Percentiles rank a stretch among this genome's conserved stretches.
These are phyloP conservation scores for Drosophila watanabei DNA, from an alignment of 1,140 invertebrate species.

Conservation along the genomic window DNA sequence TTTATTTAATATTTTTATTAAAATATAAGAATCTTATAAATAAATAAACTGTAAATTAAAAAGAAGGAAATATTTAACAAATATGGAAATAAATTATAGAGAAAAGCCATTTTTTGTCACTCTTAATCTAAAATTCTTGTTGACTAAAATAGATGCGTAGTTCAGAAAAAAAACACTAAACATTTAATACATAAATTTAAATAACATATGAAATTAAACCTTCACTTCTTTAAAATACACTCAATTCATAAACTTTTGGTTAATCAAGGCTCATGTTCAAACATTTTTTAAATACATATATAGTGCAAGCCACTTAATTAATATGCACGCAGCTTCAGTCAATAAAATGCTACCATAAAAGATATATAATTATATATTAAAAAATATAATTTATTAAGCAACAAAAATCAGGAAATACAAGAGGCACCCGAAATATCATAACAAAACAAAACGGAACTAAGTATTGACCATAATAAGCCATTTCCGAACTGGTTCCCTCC, in stretches of 20 bases:
- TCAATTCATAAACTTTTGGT: not conserved
- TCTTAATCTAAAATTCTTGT: too few species aligned
- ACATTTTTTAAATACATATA: not conserved
- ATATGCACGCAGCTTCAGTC: not conserved
- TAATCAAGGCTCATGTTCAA: not conserved
- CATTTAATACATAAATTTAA: too few species aligned
- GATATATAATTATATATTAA: not conserved
- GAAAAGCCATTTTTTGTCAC: too few species aligned
- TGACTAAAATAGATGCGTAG: too few species aligned
- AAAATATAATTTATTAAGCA: not conserved
- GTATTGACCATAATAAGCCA: not conserved
- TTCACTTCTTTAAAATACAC: not conserved
- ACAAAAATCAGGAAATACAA: conserved; percentile 20
- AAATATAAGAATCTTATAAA: too few species aligned
- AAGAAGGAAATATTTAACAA: too few species aligned
- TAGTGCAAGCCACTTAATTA: not conserved
- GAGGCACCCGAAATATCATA: not conserved
- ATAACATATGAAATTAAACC: not conserved
- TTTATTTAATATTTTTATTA: too few species aligned
- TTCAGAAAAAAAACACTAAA: too few species aligned
- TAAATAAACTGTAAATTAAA: too few species aligned
- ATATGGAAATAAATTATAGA: too few species aligned
- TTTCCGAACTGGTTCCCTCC: conserved; percentile 34
- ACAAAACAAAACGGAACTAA: conserved; percentile 30
- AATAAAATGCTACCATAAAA: not conserved